Evolutionary conservation across 1,140 invertebrate genomes (phyloP).

Genomic region (Frieseomelitta varia): DNA sequence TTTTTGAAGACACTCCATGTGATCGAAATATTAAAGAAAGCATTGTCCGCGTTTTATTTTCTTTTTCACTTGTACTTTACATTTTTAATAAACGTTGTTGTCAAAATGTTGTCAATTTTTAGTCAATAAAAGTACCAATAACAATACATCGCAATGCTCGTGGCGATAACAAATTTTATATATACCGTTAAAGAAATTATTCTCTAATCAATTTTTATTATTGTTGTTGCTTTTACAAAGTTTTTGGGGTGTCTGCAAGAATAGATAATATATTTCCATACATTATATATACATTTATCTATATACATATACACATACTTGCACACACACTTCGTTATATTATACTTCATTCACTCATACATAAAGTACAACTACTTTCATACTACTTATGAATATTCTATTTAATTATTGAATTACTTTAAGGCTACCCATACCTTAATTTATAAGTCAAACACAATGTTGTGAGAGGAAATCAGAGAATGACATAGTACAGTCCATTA

Average conservation of each 20-base stretch:
- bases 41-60: conserved; percentile 48
- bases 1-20: conserved; percentile 65
- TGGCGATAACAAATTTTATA: conserved; percentile 56
- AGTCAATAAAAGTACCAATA: conserved; percentile 62
- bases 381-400: conserved; percentile 74
- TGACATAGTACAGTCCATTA: conserved; percentile 68
- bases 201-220: conserved; percentile 57
- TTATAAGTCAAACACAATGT: conserved; percentile 67
- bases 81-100: conserved; percentile 53
- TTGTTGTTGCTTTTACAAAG: conserved; percentile 49
- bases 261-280: conserved; percentile 64
- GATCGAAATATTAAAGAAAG: conserved; percentile 18
- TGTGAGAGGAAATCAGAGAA: conserved; percentile 57
- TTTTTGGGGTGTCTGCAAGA: conserved; percentile 64
- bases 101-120: conserved; percentile 66
- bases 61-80: conserved; percentile 43
- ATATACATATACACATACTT: conserved; percentile 56
- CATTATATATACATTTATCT: conserved; percentile 58
- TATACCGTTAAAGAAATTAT: conserved; percentile 52
- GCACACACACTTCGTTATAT: conserved; percentile 68
- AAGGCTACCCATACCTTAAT: conserved; percentile 65
- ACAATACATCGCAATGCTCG: conserved; percentile 20
- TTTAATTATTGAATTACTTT: conserved; percentile 70
- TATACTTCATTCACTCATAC: conserved; percentile 64
- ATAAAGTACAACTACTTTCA: conserved; percentile 78